Evolutionary conservation across 1,140 invertebrate genomes (phyloP).

Genomic region (Mactra quadrangularis): DNA sequence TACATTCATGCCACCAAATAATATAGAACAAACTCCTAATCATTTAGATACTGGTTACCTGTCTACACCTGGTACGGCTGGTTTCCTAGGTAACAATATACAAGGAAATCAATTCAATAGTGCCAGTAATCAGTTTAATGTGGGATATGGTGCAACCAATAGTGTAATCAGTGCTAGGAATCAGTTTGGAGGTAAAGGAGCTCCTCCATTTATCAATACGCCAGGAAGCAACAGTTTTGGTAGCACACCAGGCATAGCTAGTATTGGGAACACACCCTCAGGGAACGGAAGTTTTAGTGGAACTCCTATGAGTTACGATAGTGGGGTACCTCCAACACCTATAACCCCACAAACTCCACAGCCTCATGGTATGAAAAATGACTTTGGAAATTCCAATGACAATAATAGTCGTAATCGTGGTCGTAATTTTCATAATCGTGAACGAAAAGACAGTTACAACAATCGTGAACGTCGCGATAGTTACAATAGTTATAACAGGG

Average conservation of each 20-base stretch:
- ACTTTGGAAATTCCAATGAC: conserved; percentile 5
- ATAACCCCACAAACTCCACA: conserved; percentile 45
- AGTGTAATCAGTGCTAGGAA: conserved; percentile 25
- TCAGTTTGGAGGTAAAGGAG: conserved; percentile 36
- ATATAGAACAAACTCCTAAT: conserved; percentile 55
- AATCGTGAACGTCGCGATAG: conserved; percentile 35
- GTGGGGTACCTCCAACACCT: conserved; percentile 42
- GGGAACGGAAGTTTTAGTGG: conserved; percentile 35
- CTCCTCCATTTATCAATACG: conserved; percentile 3
- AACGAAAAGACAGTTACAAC: conserved; percentile 49
- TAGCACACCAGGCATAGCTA: conserved; percentile 35
- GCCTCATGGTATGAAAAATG: conserved; percentile 19
- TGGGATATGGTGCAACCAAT: conserved; percentile 19
- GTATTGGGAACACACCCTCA: conserved; percentile 30
- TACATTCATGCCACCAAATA: conserved; percentile 18
- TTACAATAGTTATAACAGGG: conserved; percentile 39
- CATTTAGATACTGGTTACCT: conserved; percentile 37
- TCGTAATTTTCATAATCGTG: conserved; percentile 23
- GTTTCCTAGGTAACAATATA: conserved; percentile 23
- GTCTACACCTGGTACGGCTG: conserved; percentile 35
- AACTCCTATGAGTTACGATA: conserved; percentile 58
- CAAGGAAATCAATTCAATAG: conserved; percentile 48
- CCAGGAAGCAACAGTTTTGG: conserved; percentile 15
- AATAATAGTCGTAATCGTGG: conserved; percentile 13
- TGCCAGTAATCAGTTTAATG: conserved; percentile 38